These are phyloP conservation scores for Galeopterus variegatus DNA, from an alignment of 2,113 vertebrate species.

Conservation along the genomic window DNA sequence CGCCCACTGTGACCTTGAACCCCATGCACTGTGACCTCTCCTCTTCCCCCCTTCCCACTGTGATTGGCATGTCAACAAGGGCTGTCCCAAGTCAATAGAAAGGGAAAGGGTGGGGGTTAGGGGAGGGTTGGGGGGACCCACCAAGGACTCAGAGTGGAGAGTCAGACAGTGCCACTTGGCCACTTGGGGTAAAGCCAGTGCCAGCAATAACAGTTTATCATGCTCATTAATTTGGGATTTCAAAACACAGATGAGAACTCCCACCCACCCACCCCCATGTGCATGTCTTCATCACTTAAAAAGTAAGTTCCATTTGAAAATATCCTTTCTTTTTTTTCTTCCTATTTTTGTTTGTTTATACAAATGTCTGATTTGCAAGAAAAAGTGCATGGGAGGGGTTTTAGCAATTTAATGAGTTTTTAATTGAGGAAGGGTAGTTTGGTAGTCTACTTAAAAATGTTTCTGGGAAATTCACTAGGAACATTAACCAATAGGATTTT, in stretches of 20 bases:
- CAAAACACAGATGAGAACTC: conserved; percentile 78
- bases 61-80: conserved; percentile 86
- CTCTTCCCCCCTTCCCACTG: conserved; percentile 87
- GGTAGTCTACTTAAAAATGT: conserved; percentile 80
- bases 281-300: conserved; percentile 83
- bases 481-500: conserved; percentile 75
- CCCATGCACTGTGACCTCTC: conserved; percentile 91
- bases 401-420: conserved; percentile 85
- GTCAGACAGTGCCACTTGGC: conserved; percentile 79
- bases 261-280: conserved; percentile 65
- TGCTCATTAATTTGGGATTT: conserved; percentile 82
- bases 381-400: conserved; percentile 83
- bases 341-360: conserved; percentile 80
- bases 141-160: conserved; percentile 81
- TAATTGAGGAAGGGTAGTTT: conserved; percentile 82
- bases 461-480: conserved; percentile 68
- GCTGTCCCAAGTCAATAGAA: conserved; percentile 83
- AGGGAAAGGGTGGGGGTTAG: conserved; percentile 72
- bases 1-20: conserved; percentile 96
- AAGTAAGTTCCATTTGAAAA: conserved; percentile 84
- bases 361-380: conserved; percentile 77
- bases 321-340: conserved; percentile 73
- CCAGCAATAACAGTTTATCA: conserved; percentile 89
- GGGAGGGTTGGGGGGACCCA: conserved; percentile 75
- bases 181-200: conserved; percentile 83